Conservation (phyloP, 2,113 vertebrate genomes). For the Mugil cephalus region DNA sequence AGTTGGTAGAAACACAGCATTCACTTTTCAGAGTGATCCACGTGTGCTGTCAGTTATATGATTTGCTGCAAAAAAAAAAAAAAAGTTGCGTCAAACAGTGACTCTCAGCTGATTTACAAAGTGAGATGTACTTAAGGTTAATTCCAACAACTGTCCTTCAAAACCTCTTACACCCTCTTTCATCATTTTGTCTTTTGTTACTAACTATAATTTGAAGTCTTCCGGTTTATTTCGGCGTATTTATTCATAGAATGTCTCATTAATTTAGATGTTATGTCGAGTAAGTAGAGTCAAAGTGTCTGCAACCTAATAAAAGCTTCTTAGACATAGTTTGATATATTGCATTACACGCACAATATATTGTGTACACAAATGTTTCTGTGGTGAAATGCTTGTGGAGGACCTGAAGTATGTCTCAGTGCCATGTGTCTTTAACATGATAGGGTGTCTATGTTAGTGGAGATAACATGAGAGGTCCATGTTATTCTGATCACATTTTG, state of each 20-base stretch:
- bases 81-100: not conserved
- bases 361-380: no score
- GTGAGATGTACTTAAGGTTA: constrained; percentile 10
- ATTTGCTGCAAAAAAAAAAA: not conserved
- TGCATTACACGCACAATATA: no score
- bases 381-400: no score
- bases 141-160: constrained; percentile 35
- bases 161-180: constrained; percentile 43
- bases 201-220: constrained; percentile 4
- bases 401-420: no score
- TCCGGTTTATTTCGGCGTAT: not conserved
- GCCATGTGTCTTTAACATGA: not conserved
- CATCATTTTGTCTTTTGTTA: constrained; percentile 45
- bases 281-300: no score
- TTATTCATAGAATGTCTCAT: no score
- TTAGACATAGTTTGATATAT: no score
- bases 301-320: no score
- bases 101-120: not conserved
- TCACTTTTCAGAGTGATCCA: not conserved
- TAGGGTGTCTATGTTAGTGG: not conserved
- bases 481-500: no score
- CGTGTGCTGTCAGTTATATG: not conserved
- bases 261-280: no score
- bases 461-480: not conserved
- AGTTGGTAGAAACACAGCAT: not conserved